Percentiles rank a stretch among this genome's conserved stretches.
Conservation (phyloP, 1,140 invertebrate species). For the Carcinoscorpius rotundicauda region DNA sequence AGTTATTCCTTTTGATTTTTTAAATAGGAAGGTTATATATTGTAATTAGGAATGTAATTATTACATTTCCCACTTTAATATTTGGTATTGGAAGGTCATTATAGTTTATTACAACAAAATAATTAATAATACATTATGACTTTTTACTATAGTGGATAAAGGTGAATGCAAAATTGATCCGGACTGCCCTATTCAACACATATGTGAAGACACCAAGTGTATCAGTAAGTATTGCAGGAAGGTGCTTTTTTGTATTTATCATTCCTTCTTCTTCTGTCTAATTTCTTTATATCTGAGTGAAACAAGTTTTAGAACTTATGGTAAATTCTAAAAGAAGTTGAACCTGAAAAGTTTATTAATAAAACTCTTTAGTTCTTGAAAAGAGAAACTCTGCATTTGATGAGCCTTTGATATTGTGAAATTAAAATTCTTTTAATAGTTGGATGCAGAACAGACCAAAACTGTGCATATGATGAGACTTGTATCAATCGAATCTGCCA, state of each 20-base stretch:
- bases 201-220: constrained; percentile 23
- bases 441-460: constrained; percentile 25
- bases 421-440: constrained; percentile 10
- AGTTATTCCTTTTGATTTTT: too few species aligned
- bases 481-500: constrained; percentile 27
- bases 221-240: constrained; percentile 17
- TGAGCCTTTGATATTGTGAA: background rate
- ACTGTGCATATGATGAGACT: constrained; percentile 21
- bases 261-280: too few species aligned
- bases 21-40: too few species aligned
- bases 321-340: too few species aligned
- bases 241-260: too few species aligned
- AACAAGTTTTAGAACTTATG: too few species aligned
- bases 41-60: too few species aligned
- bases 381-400: background rate
- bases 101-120: too few species aligned
- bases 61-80: too few species aligned
- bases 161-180: constrained; percentile 27
- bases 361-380: background rate
- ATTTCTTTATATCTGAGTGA: too few species aligned
- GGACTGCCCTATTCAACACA: constrained; percentile 23
- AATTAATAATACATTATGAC: background rate
- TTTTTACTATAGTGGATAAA: constrained; percentile 11
- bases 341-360: too few species aligned
- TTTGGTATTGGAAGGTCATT: too few species aligned